Percentiles rank a stretch among this genome's conserved stretches.
Conservation (phyloP, 35 echinoderm and acorn worm species). For the Anneissia japonica region DNA sequence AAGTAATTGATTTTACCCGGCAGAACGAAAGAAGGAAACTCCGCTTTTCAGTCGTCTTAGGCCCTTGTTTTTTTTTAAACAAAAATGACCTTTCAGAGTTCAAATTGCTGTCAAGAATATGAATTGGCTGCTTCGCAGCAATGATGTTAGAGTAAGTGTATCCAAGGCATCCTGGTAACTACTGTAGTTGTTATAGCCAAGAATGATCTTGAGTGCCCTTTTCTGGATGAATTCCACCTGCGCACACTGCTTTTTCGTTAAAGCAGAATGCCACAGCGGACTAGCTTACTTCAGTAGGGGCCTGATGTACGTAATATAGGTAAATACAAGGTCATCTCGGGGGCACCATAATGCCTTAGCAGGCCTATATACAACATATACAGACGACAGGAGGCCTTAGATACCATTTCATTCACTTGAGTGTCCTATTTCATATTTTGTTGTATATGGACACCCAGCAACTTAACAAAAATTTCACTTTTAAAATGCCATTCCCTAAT, state of each 20-base stretch:
- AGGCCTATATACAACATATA: neutral
- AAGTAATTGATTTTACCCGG: too few relatives aligned
- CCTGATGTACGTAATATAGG: neutral
- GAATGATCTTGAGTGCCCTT: neutral
- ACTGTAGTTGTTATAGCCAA: neutral
- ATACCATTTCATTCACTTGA: neutral
- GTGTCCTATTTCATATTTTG: neutral
- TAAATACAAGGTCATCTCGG: neutral
- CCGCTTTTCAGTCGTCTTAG: too few relatives aligned
- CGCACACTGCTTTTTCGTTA: neutral
- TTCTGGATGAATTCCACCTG: neutral
- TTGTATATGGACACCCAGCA: slow-evolving; percentile 1
- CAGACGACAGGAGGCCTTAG: neutral
- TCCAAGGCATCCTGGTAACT: neutral
- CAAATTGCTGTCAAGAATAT: too few relatives aligned
- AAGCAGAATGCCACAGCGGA: neutral
- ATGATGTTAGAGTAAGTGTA: neutral
- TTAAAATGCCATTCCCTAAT: neutral
- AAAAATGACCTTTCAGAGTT: too few relatives aligned
- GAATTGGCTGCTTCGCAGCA: too few relatives aligned
- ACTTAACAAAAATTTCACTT: neutral
- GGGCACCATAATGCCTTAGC: neutral
- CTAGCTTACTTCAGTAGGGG: neutral
- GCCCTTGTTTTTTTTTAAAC: too few relatives aligned
- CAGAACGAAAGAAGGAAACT: too few relatives aligned